Evolutionary conservation across 1,140 invertebrate genomes (phyloP).

Genomic region (Hirudo medicinalis): DNA sequence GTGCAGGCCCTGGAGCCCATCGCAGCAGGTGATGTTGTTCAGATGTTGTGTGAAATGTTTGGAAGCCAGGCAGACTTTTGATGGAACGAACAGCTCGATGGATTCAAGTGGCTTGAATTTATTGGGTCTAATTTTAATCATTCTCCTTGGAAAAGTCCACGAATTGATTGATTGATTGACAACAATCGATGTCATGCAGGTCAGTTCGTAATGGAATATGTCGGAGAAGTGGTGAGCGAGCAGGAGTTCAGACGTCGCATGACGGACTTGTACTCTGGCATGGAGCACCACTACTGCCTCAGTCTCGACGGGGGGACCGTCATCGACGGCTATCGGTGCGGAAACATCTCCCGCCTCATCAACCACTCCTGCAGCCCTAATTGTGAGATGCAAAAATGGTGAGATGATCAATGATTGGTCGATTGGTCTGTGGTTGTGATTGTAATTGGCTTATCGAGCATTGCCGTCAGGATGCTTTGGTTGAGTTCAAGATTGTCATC

Average conservation of each 20-base stretch:
- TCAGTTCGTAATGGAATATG: slow-evolving; percentile 85
- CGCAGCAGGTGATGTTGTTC: slow-evolving; percentile 40
- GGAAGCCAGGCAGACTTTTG: no score
- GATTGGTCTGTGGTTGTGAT: no score
- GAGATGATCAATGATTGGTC: not conserved
- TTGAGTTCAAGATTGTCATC: no score
- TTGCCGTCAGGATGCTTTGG: no score
- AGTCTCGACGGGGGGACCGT: slow-evolving; percentile 83
- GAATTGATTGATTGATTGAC: no score
- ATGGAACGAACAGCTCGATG: no score
- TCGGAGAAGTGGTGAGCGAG: slow-evolving; percentile 89
- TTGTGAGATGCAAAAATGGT: slow-evolving; percentile 99
- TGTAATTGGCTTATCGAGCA: no score
- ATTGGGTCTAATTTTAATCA: no score
- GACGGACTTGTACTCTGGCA: slow-evolving; percentile 68
- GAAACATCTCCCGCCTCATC: slow-evolving; percentile 88
- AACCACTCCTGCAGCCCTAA: slow-evolving; percentile 96
- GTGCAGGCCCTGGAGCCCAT: slow-evolving; percentile 68
- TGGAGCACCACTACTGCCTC: slow-evolving; percentile 90
- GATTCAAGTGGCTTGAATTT: no score
- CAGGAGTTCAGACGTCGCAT: slow-evolving; percentile 80
- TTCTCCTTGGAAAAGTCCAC: no score
- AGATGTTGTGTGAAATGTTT: no score
- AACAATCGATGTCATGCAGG: slow-evolving; percentile 43
- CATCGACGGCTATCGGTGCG: slow-evolving; percentile 92